A percentile compares a stretch with the other conserved stretches of the same genome.
Conservation (phyloP, 2,113 vertebrate genomes). For the Rynchops niger region DNA sequence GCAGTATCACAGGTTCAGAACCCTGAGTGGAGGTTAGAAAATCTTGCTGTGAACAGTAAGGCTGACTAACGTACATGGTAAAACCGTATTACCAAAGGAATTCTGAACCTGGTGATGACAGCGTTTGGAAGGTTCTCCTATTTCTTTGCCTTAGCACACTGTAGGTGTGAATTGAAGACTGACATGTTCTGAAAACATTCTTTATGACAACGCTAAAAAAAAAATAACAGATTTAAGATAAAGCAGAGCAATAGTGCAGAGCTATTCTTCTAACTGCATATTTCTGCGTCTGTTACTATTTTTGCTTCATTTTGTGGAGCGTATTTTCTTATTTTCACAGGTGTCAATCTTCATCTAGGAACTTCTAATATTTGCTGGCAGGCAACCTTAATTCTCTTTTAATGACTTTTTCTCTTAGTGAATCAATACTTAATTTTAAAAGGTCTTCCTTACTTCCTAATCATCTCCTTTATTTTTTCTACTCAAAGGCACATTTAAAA, state of each 20-base stretch:
- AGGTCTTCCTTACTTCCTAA: constrained; percentile 62
- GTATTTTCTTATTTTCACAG: constrained; percentile 52
- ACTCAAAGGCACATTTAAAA: constrained; percentile 48
- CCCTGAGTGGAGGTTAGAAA: not conserved
- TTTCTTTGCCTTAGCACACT: not conserved
- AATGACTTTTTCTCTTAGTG: constrained; percentile 66
- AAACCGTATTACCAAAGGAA: not conserved
- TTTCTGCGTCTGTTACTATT: not conserved
- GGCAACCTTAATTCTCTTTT: constrained; percentile 65
- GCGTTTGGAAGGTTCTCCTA: not conserved
- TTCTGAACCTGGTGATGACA: not conserved
- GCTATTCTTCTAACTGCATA: not conserved
- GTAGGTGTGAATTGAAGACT: not conserved
- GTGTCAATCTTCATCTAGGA: constrained; percentile 58
- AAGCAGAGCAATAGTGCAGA: not conserved
- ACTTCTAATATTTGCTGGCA: constrained; percentile 46
- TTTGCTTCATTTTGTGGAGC: constrained; percentile 13
- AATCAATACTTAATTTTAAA: constrained; percentile 73
- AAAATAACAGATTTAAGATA: not conserved
- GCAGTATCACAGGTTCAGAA: not conserved
- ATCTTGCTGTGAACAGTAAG: not conserved
- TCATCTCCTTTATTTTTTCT: constrained; percentile 52
- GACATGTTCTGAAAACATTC: not conserved
- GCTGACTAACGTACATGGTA: accelerated
- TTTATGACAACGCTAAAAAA: not conserved